Evolutionary conservation across 2,888 invertebrate genomes (phyloP), one percentile per base, ranked within the genome.

Genomic region (Iphiclides podalirius): DNA sequence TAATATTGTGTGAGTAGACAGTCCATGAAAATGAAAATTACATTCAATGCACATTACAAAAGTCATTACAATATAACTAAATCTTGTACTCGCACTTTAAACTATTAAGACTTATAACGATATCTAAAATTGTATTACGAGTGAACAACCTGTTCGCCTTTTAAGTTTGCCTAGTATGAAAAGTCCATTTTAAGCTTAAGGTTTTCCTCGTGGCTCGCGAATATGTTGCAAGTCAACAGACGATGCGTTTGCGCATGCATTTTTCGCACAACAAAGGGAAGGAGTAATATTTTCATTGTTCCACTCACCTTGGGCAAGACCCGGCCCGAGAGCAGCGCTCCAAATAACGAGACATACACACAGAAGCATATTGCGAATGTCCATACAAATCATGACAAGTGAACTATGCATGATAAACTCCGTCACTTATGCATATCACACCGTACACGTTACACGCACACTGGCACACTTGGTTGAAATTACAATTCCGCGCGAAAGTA

Each of bases 261-360:
- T 14, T 66, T 67, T 62, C 63, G 60, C 64, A 59, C 52, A 53
- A 57, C 49, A 54, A 35, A 54, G 11, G 11, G 52, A 59, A 61
- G 60, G 60, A 63, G 58, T 58, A 54, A 60, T 53, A 57, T 60
- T 57, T 59, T 61, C 76, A 79, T 80, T 82, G 79, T 79, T 76
- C 66, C 61, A 81, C 86, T 87, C 72, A 87, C 86, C 86, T 87
- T 87, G 85, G 65, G 79, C 71, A 58, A 70, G 59, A 69, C 75
- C 79, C 75, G 79, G 78, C 62, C 67, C 73, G 71, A 79, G 71
- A 66, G 70, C 71, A 74, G 67, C 75, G 78, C 82, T 81, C 86
- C 84, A 87, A 72, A 85, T 75, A 73, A 84, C 70, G 72, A 80
- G 66, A 62, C 70, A 71, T 65, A 77, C 64, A 72, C 77, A 75